Percentiles rank a stretch among this genome's conserved stretches.
phyloP scores from a whole-genome alignment of 1,140 invertebrate genomes.

The Drosophila trapezifrons region DNA sequence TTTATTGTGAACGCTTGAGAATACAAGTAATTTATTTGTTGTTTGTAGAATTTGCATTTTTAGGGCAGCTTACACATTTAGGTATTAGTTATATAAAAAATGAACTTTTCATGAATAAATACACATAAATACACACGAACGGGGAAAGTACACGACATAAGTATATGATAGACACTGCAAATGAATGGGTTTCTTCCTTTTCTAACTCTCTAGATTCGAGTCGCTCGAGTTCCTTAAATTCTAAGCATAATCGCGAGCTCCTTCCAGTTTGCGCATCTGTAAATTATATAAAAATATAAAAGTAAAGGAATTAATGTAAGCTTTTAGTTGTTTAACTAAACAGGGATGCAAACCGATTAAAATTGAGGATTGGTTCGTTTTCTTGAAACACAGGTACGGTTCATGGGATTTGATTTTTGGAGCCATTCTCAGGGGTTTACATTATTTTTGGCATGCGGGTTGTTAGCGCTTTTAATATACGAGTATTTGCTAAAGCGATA shows the following conservation, averaged over 20 bases:
- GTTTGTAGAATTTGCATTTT: conserved; percentile 47
- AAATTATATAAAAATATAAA: conserved; percentile 15
- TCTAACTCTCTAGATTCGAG: conserved; percentile 45
- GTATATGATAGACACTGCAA: conserved; percentile 51
- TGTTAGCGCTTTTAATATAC: conserved; percentile 28
- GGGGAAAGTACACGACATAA: conserved; percentile 47
- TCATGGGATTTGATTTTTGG: conserved; percentile 2
- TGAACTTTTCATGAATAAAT: conserved; percentile 69
- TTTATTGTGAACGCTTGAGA: conserved; percentile 60
- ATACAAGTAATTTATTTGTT: conserved; percentile 22
- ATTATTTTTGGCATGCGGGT: conserved; percentile 22
- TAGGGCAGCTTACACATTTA: conserved; percentile 62
- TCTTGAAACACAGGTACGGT: conserved; percentile 5
- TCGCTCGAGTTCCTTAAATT: not conserved
- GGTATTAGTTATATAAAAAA: conserved; percentile 58
- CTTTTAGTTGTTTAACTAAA: conserved; percentile 10
- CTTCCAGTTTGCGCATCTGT: conserved; percentile 79
- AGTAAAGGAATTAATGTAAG: not conserved
- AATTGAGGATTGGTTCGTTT: conserved; percentile 20
- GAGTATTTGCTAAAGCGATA: conserved; percentile 33
- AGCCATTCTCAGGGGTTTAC: conserved; percentile 15
- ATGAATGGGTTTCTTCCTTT: conserved; percentile 42
- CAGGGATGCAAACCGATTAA: conserved; percentile 32
- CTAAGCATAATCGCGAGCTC: conserved; percentile 77
- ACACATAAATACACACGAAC: conserved; percentile 66